Percentiles rank a stretch among this genome's conserved stretches.
Conservation (phyloP, 2,797 vertebrate genomes). For the Clamator glandarius region DNA sequence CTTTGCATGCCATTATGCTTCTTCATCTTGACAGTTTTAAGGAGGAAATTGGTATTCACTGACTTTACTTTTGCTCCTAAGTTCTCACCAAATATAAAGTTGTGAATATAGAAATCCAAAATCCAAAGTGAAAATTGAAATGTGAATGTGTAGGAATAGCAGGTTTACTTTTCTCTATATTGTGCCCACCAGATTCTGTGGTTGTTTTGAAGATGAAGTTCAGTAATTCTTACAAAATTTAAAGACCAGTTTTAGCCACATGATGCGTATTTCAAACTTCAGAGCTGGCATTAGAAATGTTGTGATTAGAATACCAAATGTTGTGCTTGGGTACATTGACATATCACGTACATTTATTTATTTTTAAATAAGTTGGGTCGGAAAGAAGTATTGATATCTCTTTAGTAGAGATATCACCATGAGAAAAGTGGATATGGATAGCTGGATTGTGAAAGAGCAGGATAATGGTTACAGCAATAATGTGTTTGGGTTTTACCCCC, state of each 20-base stretch:
- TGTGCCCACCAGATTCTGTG: background rate
- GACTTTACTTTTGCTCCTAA: background rate
- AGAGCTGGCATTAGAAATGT: background rate
- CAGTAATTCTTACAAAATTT: background rate
- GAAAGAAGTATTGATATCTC: conserved; percentile 4
- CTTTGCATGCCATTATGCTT: background rate
- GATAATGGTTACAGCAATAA: background rate
- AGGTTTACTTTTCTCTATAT: background rate
- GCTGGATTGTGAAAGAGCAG: conserved; percentile 5
- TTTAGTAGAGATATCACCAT: background rate
- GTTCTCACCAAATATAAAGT: background rate
- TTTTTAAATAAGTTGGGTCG: background rate
- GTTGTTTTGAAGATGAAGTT: background rate
- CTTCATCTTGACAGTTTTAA: background rate
- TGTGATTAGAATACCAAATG: background rate
- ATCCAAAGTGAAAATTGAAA: background rate
- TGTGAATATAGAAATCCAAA: background rate
- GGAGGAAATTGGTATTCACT: background rate
- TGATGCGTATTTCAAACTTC: background rate
- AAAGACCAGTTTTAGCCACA: background rate
- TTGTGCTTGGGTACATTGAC: background rate
- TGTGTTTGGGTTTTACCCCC: background rate
- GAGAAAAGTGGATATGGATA: background rate
- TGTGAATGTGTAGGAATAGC: background rate
- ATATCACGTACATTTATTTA: background rate